These are phyloP conservation scores for Bellardia pandia DNA, from an alignment of 2,888 invertebrate species.

Conservation along the genomic window DNA sequence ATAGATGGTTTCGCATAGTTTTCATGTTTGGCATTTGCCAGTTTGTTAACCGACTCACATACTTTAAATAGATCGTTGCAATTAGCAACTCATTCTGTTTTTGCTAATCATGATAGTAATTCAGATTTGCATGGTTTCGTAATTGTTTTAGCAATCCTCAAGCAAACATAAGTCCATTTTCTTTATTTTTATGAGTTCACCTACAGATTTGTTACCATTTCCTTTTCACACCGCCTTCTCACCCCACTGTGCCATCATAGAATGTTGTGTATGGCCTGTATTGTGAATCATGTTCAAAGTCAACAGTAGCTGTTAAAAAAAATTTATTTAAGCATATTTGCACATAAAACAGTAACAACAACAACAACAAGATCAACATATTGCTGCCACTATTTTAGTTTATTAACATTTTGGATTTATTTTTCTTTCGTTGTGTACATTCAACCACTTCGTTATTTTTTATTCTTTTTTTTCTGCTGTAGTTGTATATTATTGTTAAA, in stretches of 20 bases:
- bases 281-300: constrained; percentile 66
- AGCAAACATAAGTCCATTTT: no score
- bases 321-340: constrained; percentile 41
- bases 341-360: constrained; percentile 34
- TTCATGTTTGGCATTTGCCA: no score
- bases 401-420: constrained; percentile 60
- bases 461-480: background rate
- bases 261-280: constrained; percentile 13
- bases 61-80: no score
- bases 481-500: constrained; percentile 5
- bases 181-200: no score
- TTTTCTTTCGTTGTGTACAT: constrained; percentile 28
- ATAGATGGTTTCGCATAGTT: no score
- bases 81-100: no score
- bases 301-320: constrained; percentile 58
- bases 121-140: no score
- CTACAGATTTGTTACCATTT: no score
- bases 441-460: constrained; percentile 28
- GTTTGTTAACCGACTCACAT: no score
- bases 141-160: no score
- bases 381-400: constrained; percentile 55
- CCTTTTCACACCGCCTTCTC: background rate
- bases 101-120: no score
- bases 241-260: constrained; percentile 19
- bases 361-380: constrained; percentile 46